phyloP scores from a whole-genome alignment of 2,797 vertebrate species.

The Dryobates pubescens region DNA sequence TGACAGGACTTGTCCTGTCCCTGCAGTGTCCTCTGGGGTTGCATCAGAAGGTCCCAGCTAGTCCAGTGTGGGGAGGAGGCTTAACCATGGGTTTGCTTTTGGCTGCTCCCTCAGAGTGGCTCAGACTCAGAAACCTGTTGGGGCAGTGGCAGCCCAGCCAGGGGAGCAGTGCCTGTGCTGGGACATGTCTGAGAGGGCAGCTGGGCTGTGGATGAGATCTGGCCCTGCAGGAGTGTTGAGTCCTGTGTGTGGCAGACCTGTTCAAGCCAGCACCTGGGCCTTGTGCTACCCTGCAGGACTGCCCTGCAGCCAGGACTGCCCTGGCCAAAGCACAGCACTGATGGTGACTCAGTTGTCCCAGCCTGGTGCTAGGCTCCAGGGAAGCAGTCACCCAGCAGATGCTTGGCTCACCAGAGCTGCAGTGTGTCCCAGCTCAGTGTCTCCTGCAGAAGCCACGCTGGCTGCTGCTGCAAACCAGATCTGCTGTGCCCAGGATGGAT shows the following conservation, averaged over 20 bases:
- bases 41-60: background rate
- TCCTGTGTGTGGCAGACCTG: background rate
- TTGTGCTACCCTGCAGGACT: too few relatives aligned
- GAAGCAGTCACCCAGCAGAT: background rate
- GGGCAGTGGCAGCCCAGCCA: background rate
- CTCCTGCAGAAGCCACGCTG: background rate
- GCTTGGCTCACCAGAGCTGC: background rate
- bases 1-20: background rate
- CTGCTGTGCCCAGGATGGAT: background rate
- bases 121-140: background rate
- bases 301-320: background rate
- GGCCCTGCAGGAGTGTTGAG: background rate
- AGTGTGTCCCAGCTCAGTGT: background rate
- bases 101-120: background rate
- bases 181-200: background rate
- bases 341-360: background rate
- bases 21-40: background rate
- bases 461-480: background rate
- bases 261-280: background rate
- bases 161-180: background rate
- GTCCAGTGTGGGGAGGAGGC: background rate
- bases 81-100: background rate
- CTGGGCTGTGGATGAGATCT: background rate
- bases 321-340: background rate
- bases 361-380: background rate